Evolutionary conservation across 2,113 vertebrate genomes (phyloP).

Genomic region (Bos taurus): DNA sequence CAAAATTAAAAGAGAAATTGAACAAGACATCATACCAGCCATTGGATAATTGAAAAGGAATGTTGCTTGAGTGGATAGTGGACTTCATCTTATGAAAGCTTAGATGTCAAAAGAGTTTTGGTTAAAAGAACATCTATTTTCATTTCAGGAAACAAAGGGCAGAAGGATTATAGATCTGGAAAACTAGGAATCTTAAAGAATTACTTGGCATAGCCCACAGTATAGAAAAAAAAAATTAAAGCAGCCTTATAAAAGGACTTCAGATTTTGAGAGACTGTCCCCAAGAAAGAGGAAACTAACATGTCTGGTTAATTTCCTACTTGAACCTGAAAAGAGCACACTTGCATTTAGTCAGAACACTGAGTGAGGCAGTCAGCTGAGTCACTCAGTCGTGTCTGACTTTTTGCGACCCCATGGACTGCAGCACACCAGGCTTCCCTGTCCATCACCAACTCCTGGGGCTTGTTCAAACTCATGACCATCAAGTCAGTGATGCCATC

Average conservation of each 20-base stretch:
- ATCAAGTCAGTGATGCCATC: not conserved
- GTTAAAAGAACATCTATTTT: not conserved
- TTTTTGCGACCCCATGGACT: not conserved
- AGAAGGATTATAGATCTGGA: not conserved
- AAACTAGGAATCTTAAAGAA: not conserved
- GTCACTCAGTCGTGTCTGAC: not conserved
- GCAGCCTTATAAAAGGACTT: not conserved
- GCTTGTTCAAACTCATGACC: not conserved
- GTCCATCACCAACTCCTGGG: not conserved
- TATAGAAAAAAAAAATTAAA: not conserved
- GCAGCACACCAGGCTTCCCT: not conserved
- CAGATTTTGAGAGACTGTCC: not conserved
- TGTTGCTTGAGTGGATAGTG: not conserved
- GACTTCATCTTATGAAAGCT: not conserved
- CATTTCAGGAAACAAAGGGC: not conserved
- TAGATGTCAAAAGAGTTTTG: slow-evolving; percentile 22
- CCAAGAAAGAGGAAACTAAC: not conserved
- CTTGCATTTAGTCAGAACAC: not conserved
- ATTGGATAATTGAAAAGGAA: slow-evolving; percentile 4
- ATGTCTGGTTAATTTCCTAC: not conserved
- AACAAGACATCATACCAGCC: not conserved
- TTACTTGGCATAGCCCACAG: too few relatives aligned
- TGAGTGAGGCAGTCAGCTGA: not conserved
- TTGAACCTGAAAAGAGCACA: not conserved
- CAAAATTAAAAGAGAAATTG: slow-evolving; percentile 38